These are phyloP conservation scores for Linepithema humile DNA, from an alignment of 1,140 invertebrate species.

Conservation along the genomic window DNA sequence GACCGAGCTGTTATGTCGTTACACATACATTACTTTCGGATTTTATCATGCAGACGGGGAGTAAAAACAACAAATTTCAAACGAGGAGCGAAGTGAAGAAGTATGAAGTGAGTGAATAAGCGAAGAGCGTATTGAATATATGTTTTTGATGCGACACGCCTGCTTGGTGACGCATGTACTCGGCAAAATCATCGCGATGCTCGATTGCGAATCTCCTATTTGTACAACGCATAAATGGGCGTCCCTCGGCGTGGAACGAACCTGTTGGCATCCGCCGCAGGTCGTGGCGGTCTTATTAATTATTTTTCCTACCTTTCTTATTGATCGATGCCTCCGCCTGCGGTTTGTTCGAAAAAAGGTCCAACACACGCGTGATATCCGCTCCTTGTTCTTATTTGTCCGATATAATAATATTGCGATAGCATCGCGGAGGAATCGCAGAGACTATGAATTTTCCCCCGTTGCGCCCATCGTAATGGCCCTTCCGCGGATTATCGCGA, in stretches of 20 bases:
- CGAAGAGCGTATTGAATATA: neutral
- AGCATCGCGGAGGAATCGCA: neutral
- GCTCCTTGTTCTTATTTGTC: constrained; percentile 38
- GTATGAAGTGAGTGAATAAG: neutral
- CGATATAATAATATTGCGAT: constrained; percentile 19
- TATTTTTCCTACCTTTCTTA: constrained; percentile 43
- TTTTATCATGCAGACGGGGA: constrained; percentile 17
- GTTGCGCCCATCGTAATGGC: constrained; percentile 12
- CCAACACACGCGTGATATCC: constrained; percentile 20
- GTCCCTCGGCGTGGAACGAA: neutral
- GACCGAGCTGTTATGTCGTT: neutral
- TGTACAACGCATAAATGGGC: constrained; percentile 1
- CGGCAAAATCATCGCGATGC: constrained; percentile 17
- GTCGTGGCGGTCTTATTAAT: constrained; percentile 40
- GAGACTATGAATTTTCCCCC: constrained; percentile 36
- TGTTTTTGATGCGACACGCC: neutral
- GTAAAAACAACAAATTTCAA: neutral
- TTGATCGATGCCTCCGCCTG: constrained; percentile 31
- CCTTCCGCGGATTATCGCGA: constrained; percentile 23
- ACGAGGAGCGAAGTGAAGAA: neutral
- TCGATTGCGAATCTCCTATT: constrained; percentile 23
- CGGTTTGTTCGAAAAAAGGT: constrained; percentile 9
- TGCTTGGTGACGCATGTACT: neutral
- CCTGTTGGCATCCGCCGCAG: constrained; percentile 20
- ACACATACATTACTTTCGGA: constrained; percentile 24